Percentiles rank a stretch among this genome's conserved stretches.
Conservation (phyloP, 2,113 vertebrate genomes). For the Vombatus ursinus region DNA sequence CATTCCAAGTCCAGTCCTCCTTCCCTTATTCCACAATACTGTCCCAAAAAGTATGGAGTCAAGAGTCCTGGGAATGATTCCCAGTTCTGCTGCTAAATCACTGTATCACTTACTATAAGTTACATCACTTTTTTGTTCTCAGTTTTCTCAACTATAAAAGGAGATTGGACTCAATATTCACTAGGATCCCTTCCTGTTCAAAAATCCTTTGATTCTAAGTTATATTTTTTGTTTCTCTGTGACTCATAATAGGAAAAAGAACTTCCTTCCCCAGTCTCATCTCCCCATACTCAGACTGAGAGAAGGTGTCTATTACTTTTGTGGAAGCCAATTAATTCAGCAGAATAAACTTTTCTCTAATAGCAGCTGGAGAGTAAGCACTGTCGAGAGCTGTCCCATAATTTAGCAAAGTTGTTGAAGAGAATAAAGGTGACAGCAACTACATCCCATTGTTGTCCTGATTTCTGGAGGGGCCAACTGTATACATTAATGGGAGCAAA, state of each 20-base stretch:
- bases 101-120: neutral
- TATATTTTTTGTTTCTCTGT: neutral
- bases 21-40: neutral
- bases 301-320: neutral
- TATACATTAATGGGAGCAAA: neutral
- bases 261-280: neutral
- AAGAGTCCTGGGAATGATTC: neutral
- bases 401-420: neutral
- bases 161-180: neutral
- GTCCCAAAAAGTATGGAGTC: neutral
- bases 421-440: neutral
- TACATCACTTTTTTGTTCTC: neutral
- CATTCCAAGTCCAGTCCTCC: neutral
- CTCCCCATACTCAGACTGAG: neutral
- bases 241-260: neutral
- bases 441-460: neutral
- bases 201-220: neutral
- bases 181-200: neutral
- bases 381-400: neutral
- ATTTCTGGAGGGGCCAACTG: neutral
- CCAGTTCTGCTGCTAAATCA: neutral
- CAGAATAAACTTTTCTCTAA: neutral
- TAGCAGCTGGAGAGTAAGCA: neutral
- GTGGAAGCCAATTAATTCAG: neutral
- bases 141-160: neutral